Conservation (phyloP, 2,113 vertebrate genomes). For the Gila orcuttii region DNA sequence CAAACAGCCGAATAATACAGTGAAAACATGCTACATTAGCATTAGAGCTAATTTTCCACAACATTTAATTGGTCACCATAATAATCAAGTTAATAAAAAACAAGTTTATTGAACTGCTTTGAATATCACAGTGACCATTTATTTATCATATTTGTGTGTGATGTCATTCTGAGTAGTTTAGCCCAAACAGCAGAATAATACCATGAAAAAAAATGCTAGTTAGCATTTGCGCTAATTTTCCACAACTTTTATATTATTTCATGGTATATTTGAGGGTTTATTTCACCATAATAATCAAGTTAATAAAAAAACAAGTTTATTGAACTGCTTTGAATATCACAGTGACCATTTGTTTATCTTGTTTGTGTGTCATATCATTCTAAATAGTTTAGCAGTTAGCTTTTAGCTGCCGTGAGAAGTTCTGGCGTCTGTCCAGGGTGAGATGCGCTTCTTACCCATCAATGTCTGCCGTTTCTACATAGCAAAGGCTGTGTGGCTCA, state of each 20-base stretch:
- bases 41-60: not conserved
- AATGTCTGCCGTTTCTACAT: constrained; percentile 91
- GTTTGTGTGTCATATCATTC: not conserved
- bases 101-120: not conserved
- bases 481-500: constrained; percentile 92
- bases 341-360: not conserved
- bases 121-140: not conserved
- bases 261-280: not conserved
- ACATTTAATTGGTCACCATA: not conserved
- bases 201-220: not conserved
- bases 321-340: not conserved
- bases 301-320: not conserved
- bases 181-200: not conserved
- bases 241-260: not conserved
- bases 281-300: not conserved
- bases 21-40: not conserved
- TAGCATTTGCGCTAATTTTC: not conserved
- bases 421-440: not conserved
- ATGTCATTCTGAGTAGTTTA: too few relatives aligned
- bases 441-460: constrained; percentile 82
- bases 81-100: not conserved
- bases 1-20: not conserved
- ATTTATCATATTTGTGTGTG: not conserved
- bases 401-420: not conserved
- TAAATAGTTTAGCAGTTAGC: not conserved